Base-by-base conservation (phyloP, 2,797 vertebrate genomes). In the Ctenochaetus hawaiiensis region DNA sequence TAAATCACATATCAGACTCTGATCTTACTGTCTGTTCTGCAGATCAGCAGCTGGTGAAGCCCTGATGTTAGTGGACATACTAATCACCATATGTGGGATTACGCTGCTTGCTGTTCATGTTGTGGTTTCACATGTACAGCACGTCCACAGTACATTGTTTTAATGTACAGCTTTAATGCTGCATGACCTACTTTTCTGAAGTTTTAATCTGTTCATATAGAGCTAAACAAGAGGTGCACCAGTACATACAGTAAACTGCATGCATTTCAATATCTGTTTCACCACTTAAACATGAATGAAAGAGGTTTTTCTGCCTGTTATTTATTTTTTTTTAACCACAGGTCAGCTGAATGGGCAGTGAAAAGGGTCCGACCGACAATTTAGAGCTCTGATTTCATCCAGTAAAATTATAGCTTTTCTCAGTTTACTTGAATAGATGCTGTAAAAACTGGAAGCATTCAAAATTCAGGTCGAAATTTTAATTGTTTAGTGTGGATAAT, bases 321-420 rank as follows among this genome's bases (percentile, higher is more conserved):
- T 83, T 77, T 75, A 75, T 80, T 83, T 78, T 77, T 77, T 57
- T 11, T 30, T 30, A 30, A 37, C 59, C 62, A 67, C 62, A 77
- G 75, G 72, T 82, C 77, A 64, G 56, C 45, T 82, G 80, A 81
- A 83, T 75, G 83, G 66, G 81, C 73, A 77, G 73, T 80, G 66
- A 56, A 45, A 58, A 37, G 14, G 52, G 34, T 71, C 78, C 56
- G 66, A 80, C 73, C 63, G 47, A 79, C 6, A 1, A 56, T 57
- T 62, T 56, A 30, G 43, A 72, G 49, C 5, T 16, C 77, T 57
- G 39, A 80, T 76, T 80, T 78, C 59, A 77, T 61, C 0, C 0
- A 58, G 22, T 30, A n/a, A 71, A 82, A 72, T 63, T 34, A n/a
- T 9, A 0, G 1, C 56, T 70, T 76, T 59, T 41, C 23, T 62